Base-by-base conservation (phyloP, 2,888 invertebrate genomes). In the Miltochrista miniata region DNA sequence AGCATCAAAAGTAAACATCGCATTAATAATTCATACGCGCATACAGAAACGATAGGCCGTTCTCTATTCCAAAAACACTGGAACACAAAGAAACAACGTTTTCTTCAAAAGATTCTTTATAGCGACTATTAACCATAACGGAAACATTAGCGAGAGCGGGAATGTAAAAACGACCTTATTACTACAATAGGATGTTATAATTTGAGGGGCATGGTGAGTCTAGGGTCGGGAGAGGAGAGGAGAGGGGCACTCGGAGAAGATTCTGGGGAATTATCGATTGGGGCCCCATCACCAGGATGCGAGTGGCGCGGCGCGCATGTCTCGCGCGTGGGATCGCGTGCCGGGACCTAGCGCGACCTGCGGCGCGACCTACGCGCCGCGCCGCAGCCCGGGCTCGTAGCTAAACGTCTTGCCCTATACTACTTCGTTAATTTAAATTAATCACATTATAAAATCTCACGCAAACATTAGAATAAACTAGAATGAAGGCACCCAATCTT, bases 231-330 rank as follows among this genome's bases (percentile, higher is more conserved):
- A 82, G 83, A 80, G 81, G 83, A 80, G 79, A 70, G 80, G 76
- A 83, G 66, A 54, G 61, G 79, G 81, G 86, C 79, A 76, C 69
- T 75, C 72, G 75, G 72, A 73, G 76, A 74, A 79, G 85, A 85
- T 85, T 83, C 81, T 86, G 87, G 87, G 84, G 79, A 77, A 75
- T 79, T 89, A 90, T 90, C 87, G 90, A 91, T 90, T 87, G 76
- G 78, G 73, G 72, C 78, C 83, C 87, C 87, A 86, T 81, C 87
- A 87, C 82, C 81, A 79, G 76, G 75, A 77, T 72, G 77, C 74
- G 76, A 72, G 74, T 76, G 79, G 78, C 74, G 74, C 64, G 73
- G 68, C 76, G 84, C 85, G 85, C 85, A 84, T 81, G 82, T 71
- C 80, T 71, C 65, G 61, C 53, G 59, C 59, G 67, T 67, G 61